Conservation (phyloP, 35 echinoderm and acorn worm genomes). For the Chiridota heheva region DNA sequence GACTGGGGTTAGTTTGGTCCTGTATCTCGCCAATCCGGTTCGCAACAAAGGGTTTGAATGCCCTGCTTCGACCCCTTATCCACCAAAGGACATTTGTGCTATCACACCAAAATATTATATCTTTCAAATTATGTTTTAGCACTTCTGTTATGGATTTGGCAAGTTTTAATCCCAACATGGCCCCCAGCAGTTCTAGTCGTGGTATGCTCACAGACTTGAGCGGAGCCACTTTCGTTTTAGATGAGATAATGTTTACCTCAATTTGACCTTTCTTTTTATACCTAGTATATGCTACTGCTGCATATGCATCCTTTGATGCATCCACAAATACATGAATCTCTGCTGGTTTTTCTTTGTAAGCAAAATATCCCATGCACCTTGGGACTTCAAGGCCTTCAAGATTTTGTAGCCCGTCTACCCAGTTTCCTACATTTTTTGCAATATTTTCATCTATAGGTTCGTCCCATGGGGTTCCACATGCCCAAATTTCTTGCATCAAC, state of each 20-base stretch:
- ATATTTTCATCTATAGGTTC: neutral
- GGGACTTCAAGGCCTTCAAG: constrained; percentile 11
- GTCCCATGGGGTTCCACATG: neutral
- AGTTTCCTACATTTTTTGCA: neutral
- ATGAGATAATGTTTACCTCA: neutral
- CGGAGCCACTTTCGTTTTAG: constrained; percentile 18
- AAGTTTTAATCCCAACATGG: constrained; percentile 4
- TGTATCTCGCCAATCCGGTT: constrained; percentile 24
- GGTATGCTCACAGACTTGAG: constrained; percentile 22
- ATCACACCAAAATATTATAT: constrained; percentile 7
- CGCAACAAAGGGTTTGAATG: neutral
- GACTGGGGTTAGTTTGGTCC: constrained; percentile 1
- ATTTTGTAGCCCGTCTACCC: constrained; percentile 6
- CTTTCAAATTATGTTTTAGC: neutral
- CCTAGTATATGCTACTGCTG: constrained; percentile 19
- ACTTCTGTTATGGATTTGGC: constrained; percentile 13
- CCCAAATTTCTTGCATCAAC: neutral
- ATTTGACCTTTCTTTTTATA: neutral
- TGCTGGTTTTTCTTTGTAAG: neutral
- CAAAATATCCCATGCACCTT: constrained; percentile 9
- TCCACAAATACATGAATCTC: constrained; percentile 29
- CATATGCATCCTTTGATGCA: constrained; percentile 28
- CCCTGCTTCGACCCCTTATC: constrained; percentile 7
- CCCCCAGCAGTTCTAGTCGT: constrained; percentile 30
- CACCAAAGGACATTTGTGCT: constrained; percentile 13